Evolutionary conservation across 1,140 invertebrate genomes (phyloP), one percentile per base, ranked within the genome.

Genomic region (Drosophila pallidifrons): DNA sequence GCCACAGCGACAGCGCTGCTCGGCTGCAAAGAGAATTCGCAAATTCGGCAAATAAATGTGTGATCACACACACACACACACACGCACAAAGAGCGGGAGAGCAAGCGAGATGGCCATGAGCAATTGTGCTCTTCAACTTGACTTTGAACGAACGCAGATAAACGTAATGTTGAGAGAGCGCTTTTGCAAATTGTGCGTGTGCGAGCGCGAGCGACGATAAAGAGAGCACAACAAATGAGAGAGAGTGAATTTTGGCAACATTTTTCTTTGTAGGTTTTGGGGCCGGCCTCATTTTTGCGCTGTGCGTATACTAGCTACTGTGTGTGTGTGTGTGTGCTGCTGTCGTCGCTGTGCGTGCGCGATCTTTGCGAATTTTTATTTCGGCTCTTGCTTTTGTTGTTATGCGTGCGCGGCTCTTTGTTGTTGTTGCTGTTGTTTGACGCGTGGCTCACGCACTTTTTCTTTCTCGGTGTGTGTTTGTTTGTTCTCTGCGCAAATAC

Each of bases 61-160:
- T 4, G 20, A 38, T 28, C n/a, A 16, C 51, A 49, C 30, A 55
- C 15, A 45, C n/a, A n/a, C 20, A 30, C 46, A 30, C 15, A 45
- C 1, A 41, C 16, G 32, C 32, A 41, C 16, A 57, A 13, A 32
- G 6, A 8, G 35, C 11, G 35, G 2, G 35, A 38, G 13, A 47
- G 10, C 28, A 32, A 10, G 30, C 25, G 41, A 43, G 58, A 66
- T 41, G 35, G 15, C 71, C 57, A 58, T 46, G 41, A 59, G 32
- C 41, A 38, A 8, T 38, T 46, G 28, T 55, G 87, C 87, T 91
- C 82, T 91, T 91, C 87, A 91, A 91, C 87, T 91, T 91, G 87
- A 91, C 87, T 91, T 91, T 91, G 87, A 91, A 55, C 10, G 25
- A 72, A 76, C 20, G 20, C 20, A 82, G 2, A 3, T 2, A 43